Evolutionary conservation across 1,140 invertebrate genomes (phyloP).

Genomic region (Stratiolaelaps scimitus): DNA sequence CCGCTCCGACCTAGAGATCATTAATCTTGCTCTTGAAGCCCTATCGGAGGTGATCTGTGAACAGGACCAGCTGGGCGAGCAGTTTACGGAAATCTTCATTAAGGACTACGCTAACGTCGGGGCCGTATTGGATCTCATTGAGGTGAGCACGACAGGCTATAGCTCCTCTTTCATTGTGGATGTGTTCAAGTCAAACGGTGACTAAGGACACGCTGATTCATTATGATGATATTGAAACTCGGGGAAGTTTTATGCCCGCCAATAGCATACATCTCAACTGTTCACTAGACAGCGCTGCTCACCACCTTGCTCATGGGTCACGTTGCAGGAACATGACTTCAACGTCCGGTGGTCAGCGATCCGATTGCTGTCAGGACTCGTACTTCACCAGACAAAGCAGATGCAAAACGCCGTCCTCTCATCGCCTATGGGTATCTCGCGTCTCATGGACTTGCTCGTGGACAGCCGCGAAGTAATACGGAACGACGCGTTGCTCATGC

Average conservation of each 20-base stretch:
- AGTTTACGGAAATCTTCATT: conserved; percentile 97
- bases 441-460: conserved; percentile 85
- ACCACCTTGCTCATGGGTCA: conserved; percentile 15
- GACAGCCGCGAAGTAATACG: conserved; percentile 90
- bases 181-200: no score
- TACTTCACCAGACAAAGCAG: conserved; percentile 66
- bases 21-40: conserved; percentile 78
- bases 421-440: conserved; percentile 92
- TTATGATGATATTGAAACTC: no score
- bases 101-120: conserved; percentile 77
- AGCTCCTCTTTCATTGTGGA: no score
- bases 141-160: conserved; percentile 44
- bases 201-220: no score
- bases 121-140: conserved; percentile 70
- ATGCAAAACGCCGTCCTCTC: conserved; percentile 88
- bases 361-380: conserved; percentile 64
- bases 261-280: no score
- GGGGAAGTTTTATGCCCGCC: no score
- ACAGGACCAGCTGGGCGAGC: conserved; percentile 57
- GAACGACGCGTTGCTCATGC: conserved; percentile 83
- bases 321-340: conserved; percentile 67
- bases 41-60: conserved; percentile 74
- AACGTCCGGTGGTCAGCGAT: conserved; percentile 73
- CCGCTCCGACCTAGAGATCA: conserved; percentile 73
- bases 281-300: conserved; percentile 24